Evolutionary conservation across 2,797 vertebrate genomes (phyloP).

Genomic region (Mastacembelus armatus): DNA sequence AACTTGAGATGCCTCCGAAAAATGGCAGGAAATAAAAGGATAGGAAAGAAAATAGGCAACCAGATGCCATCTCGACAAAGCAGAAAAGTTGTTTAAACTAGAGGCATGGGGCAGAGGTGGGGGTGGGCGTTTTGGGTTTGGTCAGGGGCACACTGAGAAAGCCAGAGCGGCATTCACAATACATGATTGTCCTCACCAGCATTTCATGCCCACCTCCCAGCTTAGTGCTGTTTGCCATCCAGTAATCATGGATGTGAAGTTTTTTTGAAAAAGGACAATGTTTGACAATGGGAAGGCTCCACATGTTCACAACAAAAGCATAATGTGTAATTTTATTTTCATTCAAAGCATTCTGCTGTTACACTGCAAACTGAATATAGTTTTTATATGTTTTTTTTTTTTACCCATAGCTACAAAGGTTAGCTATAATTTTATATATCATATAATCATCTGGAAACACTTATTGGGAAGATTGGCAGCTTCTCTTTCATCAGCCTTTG

Average conservation of each 20-base stretch:
- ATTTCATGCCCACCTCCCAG: constrained; percentile 50
- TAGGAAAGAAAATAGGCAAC: constrained; percentile 84
- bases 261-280: constrained; percentile 51
- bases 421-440: constrained; percentile 42
- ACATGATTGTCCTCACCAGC: constrained; percentile 56
- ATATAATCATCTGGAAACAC: constrained; percentile 41
- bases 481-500: constrained; percentile 52
- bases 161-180: constrained; percentile 40
- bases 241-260: constrained; percentile 63
- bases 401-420: constrained; percentile 28
- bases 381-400: constrained; percentile 27
- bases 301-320: constrained; percentile 65
- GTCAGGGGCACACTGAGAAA: constrained; percentile 54
- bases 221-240: constrained; percentile 64
- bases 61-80: constrained; percentile 86
- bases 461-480: constrained; percentile 17
- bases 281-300: constrained; percentile 58
- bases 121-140: constrained; percentile 33
- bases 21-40: constrained; percentile 82
- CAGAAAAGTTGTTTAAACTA: constrained; percentile 85
- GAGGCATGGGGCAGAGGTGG: constrained; percentile 52
- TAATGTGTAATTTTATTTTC: constrained; percentile 72
- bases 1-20: constrained; percentile 82
- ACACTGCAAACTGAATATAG: constrained; percentile 53
- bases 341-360: constrained; percentile 62